Evolutionary conservation across 2,888 invertebrate species (phyloP).

Genomic region (Dryadula phaetusa): DNA sequence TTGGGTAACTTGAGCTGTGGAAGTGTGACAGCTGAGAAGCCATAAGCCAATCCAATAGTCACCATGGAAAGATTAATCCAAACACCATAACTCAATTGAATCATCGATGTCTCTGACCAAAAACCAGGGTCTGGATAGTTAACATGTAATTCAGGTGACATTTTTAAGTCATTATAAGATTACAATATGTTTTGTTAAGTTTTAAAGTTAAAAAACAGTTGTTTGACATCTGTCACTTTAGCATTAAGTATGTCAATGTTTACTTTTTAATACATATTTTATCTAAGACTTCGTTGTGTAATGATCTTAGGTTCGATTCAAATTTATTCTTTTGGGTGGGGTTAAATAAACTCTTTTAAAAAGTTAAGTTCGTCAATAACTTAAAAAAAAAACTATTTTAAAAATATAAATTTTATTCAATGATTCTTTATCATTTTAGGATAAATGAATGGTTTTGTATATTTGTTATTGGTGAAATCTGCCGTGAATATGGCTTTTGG

Average conservation of each 20-base stretch:
- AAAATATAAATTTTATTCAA: neutral
- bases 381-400: neutral
- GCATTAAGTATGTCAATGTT: neutral
- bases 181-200: neutral
- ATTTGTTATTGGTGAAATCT: conserved; percentile 64
- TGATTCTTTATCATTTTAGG: conserved; percentile 48
- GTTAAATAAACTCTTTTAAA: too few relatives aligned
- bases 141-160: conserved; percentile 27
- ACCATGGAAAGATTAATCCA: conserved; percentile 82
- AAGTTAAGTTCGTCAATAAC: neutral
- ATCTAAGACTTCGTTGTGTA: neutral
- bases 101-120: conserved; percentile 57
- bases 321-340: neutral
- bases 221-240: conserved; percentile 7
- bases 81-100: conserved; percentile 63
- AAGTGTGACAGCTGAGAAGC: conserved; percentile 85
- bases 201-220: neutral
- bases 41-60: conserved; percentile 85
- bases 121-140: conserved; percentile 58
- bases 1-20: conserved; percentile 77
- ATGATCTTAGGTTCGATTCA: neutral
- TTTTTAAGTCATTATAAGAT: conserved; percentile 23
- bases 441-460: conserved; percentile 63
- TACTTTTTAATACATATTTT: neutral
- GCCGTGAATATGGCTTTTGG: conserved; percentile 59